phyloP scores from a whole-genome alignment of 2,113 vertebrate genomes.

The Carollia perspicillata region DNA sequence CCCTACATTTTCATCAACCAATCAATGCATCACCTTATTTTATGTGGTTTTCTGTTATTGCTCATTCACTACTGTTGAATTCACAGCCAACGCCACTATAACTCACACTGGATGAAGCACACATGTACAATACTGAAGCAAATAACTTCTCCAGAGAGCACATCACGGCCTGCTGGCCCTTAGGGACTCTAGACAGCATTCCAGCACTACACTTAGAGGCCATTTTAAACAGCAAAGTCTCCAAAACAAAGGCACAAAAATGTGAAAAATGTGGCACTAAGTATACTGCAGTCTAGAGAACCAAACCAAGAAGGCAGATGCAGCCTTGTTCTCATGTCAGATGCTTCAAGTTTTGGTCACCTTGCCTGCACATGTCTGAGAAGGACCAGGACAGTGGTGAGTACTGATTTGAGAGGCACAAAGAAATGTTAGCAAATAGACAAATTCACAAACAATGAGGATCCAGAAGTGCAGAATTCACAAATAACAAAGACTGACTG shows the following conservation, averaged over 20 bases:
- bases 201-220: not conserved
- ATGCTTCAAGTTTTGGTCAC: not conserved
- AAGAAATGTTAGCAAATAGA: not conserved
- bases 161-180: not conserved
- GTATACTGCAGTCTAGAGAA: not conserved
- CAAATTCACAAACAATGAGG: not conserved
- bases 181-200: not conserved
- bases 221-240: not conserved
- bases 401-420: not conserved
- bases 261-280: not conserved
- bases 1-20: no score
- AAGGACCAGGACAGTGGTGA: not conserved
- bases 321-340: not conserved
- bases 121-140: not conserved
- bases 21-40: not conserved
- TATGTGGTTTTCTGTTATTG: not conserved
- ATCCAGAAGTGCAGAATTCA: not conserved
- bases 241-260: not conserved
- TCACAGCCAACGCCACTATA: rapidly evolving
- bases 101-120: not conserved
- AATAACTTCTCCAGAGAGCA: not conserved
- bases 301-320: not conserved
- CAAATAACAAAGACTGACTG: not conserved
- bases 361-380: rapidly evolving
- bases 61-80: not conserved